Conservation (phyloP, 2,888 invertebrate genomes). For the Synanthedon formicaeformis region DNA sequence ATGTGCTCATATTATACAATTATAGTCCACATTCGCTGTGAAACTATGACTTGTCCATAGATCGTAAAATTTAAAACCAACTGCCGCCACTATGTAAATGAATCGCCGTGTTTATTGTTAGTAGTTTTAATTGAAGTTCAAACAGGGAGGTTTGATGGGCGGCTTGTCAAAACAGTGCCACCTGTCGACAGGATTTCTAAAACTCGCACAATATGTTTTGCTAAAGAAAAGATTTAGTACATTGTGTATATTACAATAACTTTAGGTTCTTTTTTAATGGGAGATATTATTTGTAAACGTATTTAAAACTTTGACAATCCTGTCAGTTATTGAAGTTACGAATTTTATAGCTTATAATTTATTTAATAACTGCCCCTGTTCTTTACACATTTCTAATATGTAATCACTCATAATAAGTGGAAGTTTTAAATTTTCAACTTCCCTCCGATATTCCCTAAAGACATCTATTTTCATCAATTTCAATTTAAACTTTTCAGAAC, state of each 20-base stretch:
- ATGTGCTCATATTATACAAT: no score
- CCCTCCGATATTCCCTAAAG: constrained; percentile 18
- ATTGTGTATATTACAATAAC: no score
- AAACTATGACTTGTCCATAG: constrained; percentile 13
- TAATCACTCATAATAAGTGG: constrained; percentile 22
- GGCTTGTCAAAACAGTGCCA: constrained; percentile 37
- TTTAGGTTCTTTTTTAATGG: no score
- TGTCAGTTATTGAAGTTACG: no score
- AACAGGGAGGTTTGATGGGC: constrained; percentile 18
- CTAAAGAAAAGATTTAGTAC: no score
- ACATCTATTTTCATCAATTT: constrained; percentile 27
- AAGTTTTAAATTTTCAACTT: constrained; percentile 17
- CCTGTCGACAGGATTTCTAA: constrained; percentile 18
- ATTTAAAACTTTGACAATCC: no score
- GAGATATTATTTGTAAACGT: no score
- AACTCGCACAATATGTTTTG: neutral
- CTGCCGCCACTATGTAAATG: constrained; percentile 39
- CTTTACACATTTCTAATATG: neutral
- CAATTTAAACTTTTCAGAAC: constrained; percentile 23
- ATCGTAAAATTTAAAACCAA: constrained; percentile 35
- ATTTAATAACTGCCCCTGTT: no score
- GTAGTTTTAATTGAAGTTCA: constrained; percentile 47
- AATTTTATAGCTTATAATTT: no score
- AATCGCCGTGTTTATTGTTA: constrained; percentile 44
- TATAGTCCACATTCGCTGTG: neutral